Conservation (phyloP, 2,113 vertebrate genomes). For the Phalacrocorax pelagicus region DNA sequence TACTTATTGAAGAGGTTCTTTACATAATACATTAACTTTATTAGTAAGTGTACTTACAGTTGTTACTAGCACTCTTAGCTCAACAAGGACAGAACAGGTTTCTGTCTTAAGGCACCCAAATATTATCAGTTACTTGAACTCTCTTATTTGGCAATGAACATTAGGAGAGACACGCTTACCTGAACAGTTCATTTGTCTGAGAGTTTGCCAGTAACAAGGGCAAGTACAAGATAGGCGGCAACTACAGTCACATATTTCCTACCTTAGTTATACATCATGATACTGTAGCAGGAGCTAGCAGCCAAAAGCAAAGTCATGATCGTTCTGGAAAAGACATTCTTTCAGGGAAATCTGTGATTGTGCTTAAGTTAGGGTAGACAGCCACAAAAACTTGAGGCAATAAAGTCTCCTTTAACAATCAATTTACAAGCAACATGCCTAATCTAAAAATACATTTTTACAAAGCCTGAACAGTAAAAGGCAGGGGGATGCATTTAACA, state of each 20-base stretch:
- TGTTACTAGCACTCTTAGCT: not conserved
- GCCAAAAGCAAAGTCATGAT: not conserved
- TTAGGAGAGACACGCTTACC: not conserved
- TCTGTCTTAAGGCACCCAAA: not conserved
- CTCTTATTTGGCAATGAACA: not conserved
- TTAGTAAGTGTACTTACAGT: not conserved
- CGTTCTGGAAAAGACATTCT: not conserved
- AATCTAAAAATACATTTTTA: not conserved
- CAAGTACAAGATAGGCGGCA: not conserved
- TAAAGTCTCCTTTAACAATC: not conserved
- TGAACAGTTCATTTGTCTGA: not conserved
- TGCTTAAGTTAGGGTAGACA: not conserved
- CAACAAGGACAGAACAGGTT: not conserved
- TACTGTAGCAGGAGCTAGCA: not conserved
- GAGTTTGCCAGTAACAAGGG: not conserved
- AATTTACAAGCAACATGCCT: not conserved
- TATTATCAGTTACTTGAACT: not conserved
- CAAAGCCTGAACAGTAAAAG: not conserved
- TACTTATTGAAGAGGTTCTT: not conserved
- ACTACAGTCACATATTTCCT: accelerated
- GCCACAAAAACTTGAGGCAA: not conserved
- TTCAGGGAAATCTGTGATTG: not conserved
- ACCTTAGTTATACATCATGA: not conserved
- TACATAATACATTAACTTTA: not conserved
- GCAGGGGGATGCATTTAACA: accelerated